Evolutionary conservation across 2,888 invertebrate genomes (phyloP), one percentile per base, ranked within the genome.

Genomic region (Caenorhabditis drosophilae): DNA sequence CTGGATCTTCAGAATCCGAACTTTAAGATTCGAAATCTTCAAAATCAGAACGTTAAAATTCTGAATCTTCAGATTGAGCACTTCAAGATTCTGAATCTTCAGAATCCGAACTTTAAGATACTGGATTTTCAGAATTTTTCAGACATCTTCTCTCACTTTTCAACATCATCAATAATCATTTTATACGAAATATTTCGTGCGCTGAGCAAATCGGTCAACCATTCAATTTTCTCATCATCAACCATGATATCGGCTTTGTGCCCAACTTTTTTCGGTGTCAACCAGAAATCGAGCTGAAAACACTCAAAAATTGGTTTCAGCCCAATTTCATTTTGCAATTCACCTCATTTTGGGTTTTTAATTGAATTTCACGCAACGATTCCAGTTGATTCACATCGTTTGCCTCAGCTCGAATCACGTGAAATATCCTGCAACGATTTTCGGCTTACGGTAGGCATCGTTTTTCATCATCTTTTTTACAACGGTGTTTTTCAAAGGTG

Each of bases 221-320:
- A 59, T 7, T 57, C 51, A 18, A 71, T 88, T 2, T 81, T 86
- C 61, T 88, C 88, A 1, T 90, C 90, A 0, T 91, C 89, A 12
- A 91, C 88, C 47, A 91, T 87, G 4, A 92, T 85, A 80, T 92
- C 91, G 0, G 76, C 80, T 23, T 73, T 64, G 20, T 72, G 69
- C 9, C 74, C 75, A 4, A 83, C 60, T 42, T 61, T 67, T 9
- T 76, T 76, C 1, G 83, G 82, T 12, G 75, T 76, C 47, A 81
- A 79, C 83, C 83, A 83, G 70, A 83, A 83, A 51, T 83, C 82
- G 15, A 83, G 61, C 80, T 82, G 56, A 42, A 69, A 57, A 25
- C n/a, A n/a, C n/a, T n/a, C n/a, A n/a, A n/a, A n/a, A n/a, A n/a
- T n/a, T n/a, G n/a, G n/a, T n/a, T n/a, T n/a, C n/a, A n/a, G n/a